A percentile compares a stretch with the other conserved stretches of the same genome.
Conservation (phyloP, 2,888 invertebrate species). For the Drosophila aldrichi region DNA sequence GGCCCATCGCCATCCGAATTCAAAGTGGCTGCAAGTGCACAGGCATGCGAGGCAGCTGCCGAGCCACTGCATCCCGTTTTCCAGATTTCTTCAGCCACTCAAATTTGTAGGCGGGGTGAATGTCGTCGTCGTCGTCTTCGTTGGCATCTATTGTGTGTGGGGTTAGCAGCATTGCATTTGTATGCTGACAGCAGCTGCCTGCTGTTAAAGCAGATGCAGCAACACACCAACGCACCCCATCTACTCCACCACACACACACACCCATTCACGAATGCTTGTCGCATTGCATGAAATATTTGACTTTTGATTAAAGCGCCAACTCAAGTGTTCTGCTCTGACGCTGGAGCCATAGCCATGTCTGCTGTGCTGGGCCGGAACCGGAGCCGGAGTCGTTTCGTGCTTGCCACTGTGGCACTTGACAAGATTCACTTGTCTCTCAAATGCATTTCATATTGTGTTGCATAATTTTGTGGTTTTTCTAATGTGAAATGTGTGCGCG, state of each 20-base stretch:
- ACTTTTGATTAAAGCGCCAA: conserved; percentile 81
- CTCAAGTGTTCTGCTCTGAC: conserved; percentile 73
- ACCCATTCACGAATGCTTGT: conserved; percentile 35
- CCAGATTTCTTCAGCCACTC: conserved; percentile 33
- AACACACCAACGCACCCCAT: neutral
- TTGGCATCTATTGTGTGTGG: conserved; percentile 62
- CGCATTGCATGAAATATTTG: conserved; percentile 79
- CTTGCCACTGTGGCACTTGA: conserved; percentile 71
- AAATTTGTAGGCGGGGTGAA: conserved; percentile 47
- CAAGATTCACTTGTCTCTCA: conserved; percentile 80
- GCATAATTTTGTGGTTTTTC: conserved; percentile 77
- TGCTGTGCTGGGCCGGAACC: conserved; percentile 1
- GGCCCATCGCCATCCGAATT: conserved; percentile 48
- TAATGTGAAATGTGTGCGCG: conserved; percentile 70
- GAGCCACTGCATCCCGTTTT: conserved; percentile 20
- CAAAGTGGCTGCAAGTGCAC: conserved; percentile 74
- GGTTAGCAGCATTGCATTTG: conserved; percentile 69
- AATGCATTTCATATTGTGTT: conserved; percentile 81
- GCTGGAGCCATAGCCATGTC: conserved; percentile 24
- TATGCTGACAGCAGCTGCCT: conserved; percentile 80
- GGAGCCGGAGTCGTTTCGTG: conserved; percentile 24
- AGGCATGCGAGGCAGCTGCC: conserved; percentile 42
- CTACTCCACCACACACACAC: neutral
- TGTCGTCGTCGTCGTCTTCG: conserved; percentile 29
- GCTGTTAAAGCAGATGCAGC: conserved; percentile 58